Base-by-base conservation (phyloP, 2,113 vertebrate species). In the Greenwoodochromis staneri region DNA sequence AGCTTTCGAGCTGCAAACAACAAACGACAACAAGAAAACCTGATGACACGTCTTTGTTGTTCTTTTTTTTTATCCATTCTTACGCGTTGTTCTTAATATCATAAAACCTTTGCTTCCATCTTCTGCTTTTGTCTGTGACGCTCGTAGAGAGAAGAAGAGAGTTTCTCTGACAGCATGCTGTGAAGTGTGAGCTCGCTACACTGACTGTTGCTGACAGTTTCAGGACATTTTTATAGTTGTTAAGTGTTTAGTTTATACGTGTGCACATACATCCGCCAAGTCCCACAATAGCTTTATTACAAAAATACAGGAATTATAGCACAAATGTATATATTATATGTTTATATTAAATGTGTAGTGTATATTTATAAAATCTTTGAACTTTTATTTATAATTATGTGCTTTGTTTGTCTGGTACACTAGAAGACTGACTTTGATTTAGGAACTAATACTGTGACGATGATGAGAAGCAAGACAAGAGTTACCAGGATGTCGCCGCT, bases 191-290 rank as follows among this genome's bases (percentile, higher is more conserved):
- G 36, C 36, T 69, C 1, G 2, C 63, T 69, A 40, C 36, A 40
- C 36, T 61, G 57, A 31, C 27, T 40, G 36, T 21, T 24, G 36
- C 36, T 42, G 0, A 71, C 36, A 40, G 63, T 40, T 69, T 69
- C 63, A 5, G 63, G 63, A 63, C 59, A 63, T 36, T 63, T 63
- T 63, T 36, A 66, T 66, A 66, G 61, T n/a, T 63, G 31, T 63
- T 9, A 34, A 63, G 17, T 66, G 31, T n/a, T 66, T 66, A n/a
- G 31, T 66, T 66, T 66, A 66, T 2, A 0, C 1, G 7, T 66
- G 10, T 38, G 31, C 61, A 66, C 31, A 38, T 66, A 66, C 61
- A 36, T 66, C 61, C 2, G 0, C 19, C 17, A 38, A 38, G 31
- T 66, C 31, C 17, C 31, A 38, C 61, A 38, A 66, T 36, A 66